These are phyloP conservation scores for Capromys pilorides DNA, from an alignment of 2,797 vertebrate species.

Conservation along the genomic window DNA sequence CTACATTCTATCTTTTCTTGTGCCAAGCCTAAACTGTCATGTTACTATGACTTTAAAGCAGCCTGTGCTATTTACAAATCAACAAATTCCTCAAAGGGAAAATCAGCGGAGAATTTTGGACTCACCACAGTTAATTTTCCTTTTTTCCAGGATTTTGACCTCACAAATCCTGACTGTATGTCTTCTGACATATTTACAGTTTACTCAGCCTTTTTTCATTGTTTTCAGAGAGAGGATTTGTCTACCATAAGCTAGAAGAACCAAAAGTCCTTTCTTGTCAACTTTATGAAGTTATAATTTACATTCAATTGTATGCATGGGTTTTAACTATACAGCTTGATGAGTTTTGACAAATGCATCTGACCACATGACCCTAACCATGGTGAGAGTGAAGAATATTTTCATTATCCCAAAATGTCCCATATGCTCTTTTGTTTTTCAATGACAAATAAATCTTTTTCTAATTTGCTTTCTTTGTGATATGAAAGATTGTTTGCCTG, in stretches of 20 bases:
- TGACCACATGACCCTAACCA: background rate
- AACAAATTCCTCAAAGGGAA: background rate
- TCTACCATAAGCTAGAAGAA: background rate
- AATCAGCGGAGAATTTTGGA: background rate
- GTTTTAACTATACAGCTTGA: background rate
- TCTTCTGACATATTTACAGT: background rate
- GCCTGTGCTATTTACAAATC: background rate
- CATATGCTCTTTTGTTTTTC: background rate
- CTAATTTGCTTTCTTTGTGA: background rate
- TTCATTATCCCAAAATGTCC: background rate
- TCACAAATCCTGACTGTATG: background rate
- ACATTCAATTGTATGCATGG: background rate
- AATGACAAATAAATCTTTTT: background rate
- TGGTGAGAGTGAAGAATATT: background rate
- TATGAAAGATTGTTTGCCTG: background rate
- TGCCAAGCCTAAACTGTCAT: background rate
- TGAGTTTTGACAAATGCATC: background rate
- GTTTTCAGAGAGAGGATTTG: background rate
- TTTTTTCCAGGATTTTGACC: background rate
- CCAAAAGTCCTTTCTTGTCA: background rate
- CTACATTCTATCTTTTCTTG: background rate
- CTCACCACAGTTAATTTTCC: background rate
- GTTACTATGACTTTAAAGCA: background rate
- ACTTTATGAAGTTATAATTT: background rate
- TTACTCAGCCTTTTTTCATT: background rate